phyloP scores from a whole-genome alignment of 2,113 vertebrate species.

The Lampris incognitus region DNA sequence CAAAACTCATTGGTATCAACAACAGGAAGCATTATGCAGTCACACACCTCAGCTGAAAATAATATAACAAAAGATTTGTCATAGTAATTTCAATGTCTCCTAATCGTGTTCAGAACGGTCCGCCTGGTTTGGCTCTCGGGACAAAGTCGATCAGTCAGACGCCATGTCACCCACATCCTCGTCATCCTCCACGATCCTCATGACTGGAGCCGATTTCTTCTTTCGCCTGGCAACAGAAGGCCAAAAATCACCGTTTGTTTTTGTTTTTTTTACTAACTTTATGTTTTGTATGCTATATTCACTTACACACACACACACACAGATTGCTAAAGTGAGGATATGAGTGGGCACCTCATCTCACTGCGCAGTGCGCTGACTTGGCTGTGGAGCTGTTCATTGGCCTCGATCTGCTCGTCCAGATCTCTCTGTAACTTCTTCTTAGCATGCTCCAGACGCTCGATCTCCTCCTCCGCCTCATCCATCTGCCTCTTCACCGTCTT shows the following conservation, averaged over 20 bases:
- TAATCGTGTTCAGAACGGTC: slow-evolving; percentile 17
- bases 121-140: background rate
- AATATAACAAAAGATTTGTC: slow-evolving; percentile 13
- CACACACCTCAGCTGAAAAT: slow-evolving; percentile 64
- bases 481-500: slow-evolving; percentile 96
- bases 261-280: too few species aligned
- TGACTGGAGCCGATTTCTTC: slow-evolving; percentile 65
- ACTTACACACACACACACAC: background rate
- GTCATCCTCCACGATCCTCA: slow-evolving; percentile 59
- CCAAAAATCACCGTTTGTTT: background rate
- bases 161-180: slow-evolving; percentile 55
- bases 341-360: slow-evolving; percentile 85
- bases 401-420: slow-evolving; percentile 92
- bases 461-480: slow-evolving; percentile 96
- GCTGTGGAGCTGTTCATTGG: slow-evolving; percentile 90
- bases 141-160: slow-evolving; percentile 59
- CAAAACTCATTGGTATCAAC: slow-evolving; percentile 10
- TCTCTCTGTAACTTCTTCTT: slow-evolving; percentile 97
- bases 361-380: slow-evolving; percentile 87
- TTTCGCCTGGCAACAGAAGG: slow-evolving; percentile 64
- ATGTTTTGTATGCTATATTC: background rate
- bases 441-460: slow-evolving; percentile 90
- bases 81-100: slow-evolving; percentile 23
- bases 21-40: slow-evolving; percentile 19
- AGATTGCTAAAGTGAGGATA: background rate